phyloP scores from a whole-genome alignment of 2,797 vertebrate genomes.

The Capromys pilorides region DNA sequence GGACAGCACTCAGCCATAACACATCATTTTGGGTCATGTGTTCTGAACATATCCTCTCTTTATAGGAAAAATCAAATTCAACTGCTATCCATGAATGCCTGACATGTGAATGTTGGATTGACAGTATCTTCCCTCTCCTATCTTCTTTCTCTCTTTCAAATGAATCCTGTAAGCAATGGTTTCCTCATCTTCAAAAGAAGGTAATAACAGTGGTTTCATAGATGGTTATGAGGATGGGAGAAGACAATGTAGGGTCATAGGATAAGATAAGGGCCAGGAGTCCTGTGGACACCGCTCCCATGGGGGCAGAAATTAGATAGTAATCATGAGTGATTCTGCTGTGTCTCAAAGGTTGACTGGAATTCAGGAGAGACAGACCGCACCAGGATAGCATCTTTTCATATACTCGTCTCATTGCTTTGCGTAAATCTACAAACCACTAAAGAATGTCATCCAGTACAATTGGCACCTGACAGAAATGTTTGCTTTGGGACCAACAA shows the following conservation, averaged over 20 bases:
- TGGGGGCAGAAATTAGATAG: not conserved
- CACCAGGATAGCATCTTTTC: accelerated
- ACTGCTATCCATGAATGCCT: not conserved
- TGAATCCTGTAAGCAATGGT: accelerated
- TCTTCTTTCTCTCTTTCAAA: no score
- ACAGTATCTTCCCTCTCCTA: not conserved
- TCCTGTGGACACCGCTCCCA: not conserved
- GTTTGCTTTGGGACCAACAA: not conserved
- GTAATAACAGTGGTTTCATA: not conserved
- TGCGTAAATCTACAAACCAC: not conserved
- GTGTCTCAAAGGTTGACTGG: not conserved
- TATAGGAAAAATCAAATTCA: not conserved
- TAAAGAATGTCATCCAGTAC: accelerated
- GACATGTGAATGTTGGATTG: accelerated
- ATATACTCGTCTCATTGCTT: not conserved
- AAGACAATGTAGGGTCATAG: not conserved
- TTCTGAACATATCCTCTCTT: not conserved
- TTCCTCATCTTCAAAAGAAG: not conserved
- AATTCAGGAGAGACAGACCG: not conserved
- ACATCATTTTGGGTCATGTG: not conserved
- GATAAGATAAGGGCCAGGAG: not conserved
- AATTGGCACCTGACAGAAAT: not conserved
- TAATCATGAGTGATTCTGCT: not conserved
- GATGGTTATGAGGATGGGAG: not conserved
- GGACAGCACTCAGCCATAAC: not conserved